phyloP scores from a whole-genome alignment of 2,888 invertebrate species.

The Nemoura dubitans region DNA sequence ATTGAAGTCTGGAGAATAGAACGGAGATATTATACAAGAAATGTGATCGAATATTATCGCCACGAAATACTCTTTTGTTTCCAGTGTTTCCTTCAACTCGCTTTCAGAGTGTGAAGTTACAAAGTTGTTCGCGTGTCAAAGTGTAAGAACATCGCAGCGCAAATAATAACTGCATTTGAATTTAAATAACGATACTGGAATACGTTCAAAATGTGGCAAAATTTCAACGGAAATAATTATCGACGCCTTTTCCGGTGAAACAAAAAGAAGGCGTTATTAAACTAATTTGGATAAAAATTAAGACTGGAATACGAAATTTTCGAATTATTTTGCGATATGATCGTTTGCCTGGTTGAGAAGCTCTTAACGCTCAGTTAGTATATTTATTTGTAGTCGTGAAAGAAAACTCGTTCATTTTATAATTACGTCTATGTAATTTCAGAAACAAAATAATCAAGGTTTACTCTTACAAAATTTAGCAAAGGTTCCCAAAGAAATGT shows the following conservation, averaged over 20 bases:
- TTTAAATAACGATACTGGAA: neutral
- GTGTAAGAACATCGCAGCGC: neutral
- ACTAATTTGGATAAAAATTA: constrained; percentile 20
- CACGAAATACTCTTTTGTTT: neutral
- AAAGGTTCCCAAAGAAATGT: too few species aligned
- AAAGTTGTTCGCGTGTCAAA: neutral
- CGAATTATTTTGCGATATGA: neutral
- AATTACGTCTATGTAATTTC: neutral
- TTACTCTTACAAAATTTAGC: too few species aligned
- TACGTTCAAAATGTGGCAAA: neutral
- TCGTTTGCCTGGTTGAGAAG: neutral
- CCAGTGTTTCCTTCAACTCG: neutral
- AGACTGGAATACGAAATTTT: constrained; percentile 23
- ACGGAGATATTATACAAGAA: too few species aligned
- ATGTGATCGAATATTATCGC: neutral
- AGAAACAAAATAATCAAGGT: too few species aligned
- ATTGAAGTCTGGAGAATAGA: neutral
- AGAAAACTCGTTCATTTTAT: neutral
- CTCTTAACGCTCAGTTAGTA: too few species aligned
- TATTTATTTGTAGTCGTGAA: too few species aligned
- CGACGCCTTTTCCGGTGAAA: neutral
- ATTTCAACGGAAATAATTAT: constrained; percentile 8
- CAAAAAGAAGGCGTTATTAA: neutral
- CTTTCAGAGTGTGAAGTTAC: constrained; percentile 5
- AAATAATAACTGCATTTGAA: neutral